A percentile compares a stretch with the other conserved stretches of the same genome.
phyloP scores from a whole-genome alignment of 2,113 vertebrate species.

The Pimephales promelas region DNA sequence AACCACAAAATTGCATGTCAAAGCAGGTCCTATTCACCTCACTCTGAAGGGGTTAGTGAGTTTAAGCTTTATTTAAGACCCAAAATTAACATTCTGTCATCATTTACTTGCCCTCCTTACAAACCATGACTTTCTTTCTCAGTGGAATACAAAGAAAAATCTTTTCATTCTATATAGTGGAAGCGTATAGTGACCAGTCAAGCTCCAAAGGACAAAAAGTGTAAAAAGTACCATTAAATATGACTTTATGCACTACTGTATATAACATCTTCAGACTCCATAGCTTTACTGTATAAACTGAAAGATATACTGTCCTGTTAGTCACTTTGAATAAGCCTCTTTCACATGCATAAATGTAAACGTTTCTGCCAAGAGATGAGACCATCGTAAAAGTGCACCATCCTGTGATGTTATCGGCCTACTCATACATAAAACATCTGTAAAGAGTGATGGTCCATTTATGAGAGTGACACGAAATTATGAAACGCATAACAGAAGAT shows the following conservation, averaged over 20 bases:
- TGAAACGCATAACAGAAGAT: constrained; percentile 1
- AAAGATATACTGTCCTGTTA: neutral
- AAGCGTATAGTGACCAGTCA: neutral
- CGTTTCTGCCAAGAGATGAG: neutral
- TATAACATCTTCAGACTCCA: neutral
- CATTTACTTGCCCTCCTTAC: neutral
- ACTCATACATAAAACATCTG: constrained; percentile 38
- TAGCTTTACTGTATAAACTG: neutral
- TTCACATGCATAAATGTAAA: neutral
- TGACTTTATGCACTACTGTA: neutral
- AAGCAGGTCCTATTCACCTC: neutral
- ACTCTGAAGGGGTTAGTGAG: neutral
- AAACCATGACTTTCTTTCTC: neutral
- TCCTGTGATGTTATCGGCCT: constrained; percentile 13
- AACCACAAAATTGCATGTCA: neutral
- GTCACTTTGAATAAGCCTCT: neutral
- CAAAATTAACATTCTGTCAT: neutral
- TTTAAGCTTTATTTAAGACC: neutral
- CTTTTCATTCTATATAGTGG: neutral
- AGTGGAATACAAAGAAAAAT: neutral
- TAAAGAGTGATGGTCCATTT: constrained; percentile 31
- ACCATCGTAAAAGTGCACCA: constrained; percentile 1
- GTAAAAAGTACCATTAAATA: neutral
- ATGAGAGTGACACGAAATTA: constrained; percentile 25
- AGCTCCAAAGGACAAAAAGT: neutral